These are phyloP conservation scores for Pogonus chalceus DNA, from an alignment of 1,140 invertebrate species.

Conservation along the genomic window DNA sequence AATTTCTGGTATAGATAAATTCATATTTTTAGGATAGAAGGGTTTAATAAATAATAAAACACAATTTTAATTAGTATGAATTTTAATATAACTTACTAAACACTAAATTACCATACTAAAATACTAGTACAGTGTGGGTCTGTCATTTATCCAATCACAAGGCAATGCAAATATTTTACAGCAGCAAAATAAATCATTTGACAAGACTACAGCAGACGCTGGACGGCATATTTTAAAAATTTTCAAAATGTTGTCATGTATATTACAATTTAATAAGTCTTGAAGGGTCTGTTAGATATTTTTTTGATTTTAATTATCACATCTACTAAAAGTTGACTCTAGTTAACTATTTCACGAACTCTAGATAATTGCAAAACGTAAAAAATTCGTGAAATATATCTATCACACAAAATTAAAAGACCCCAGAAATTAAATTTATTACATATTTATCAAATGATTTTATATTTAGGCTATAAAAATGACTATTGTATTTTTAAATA, in stretches of 20 bases:
- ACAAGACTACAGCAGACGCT: constrained; percentile 1
- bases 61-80: neutral
- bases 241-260: too few species aligned
- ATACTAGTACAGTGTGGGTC: constrained; percentile 1
- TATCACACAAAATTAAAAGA: neutral
- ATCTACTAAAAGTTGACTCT: too few species aligned
- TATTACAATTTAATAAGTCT: too few species aligned
- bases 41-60: too few species aligned
- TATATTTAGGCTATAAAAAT: neutral
- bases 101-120: constrained; percentile 5
- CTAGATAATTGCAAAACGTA: too few species aligned
- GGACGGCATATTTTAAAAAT: constrained; percentile 5
- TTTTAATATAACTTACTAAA: constrained; percentile 8
- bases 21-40: too few species aligned
- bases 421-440: too few species aligned
- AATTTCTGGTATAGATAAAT: too few species aligned
- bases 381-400: too few species aligned
- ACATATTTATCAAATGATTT: neutral
- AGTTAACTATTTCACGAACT: too few species aligned
- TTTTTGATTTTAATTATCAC: too few species aligned
- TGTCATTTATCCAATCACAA: constrained; percentile 4
- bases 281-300: too few species aligned
- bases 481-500: neutral
- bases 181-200: neutral
- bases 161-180: constrained; percentile 4